phyloP scores from a whole-genome alignment of 1,140 invertebrate genomes.

The Matsumurasca onukii region DNA sequence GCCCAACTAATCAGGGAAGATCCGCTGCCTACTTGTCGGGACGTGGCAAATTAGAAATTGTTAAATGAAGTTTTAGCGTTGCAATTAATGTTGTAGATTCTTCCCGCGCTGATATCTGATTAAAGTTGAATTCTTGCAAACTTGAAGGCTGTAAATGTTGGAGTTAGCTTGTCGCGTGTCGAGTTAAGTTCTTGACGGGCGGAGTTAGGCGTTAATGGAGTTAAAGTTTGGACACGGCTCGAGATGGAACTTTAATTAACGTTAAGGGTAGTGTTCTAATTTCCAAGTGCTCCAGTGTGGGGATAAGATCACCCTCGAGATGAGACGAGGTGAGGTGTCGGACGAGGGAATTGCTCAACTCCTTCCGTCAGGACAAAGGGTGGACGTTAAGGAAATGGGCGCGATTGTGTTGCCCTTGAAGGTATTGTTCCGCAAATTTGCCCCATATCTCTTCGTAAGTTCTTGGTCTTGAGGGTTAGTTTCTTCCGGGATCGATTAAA shows the following conservation, averaged over 20 bases:
- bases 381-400: background rate
- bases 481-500: too few species aligned
- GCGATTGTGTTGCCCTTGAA: background rate
- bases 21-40: too few species aligned
- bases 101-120: background rate
- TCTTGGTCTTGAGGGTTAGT: too few species aligned
- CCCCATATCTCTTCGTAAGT: background rate
- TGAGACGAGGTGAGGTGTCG: too few species aligned
- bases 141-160: background rate
- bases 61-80: conserved; percentile 15
- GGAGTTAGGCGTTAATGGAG: conserved; percentile 10
- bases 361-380: background rate
- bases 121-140: background rate
- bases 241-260: conserved; percentile 1
- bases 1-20: too few species aligned
- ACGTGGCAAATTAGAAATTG: conserved; percentile 12
- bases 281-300: conserved; percentile 1
- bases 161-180: conserved; percentile 10
- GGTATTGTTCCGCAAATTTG: conserved; percentile 1
- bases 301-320: background rate
- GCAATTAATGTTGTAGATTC: conserved; percentile 13
- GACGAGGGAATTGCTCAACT: conserved; percentile 18
- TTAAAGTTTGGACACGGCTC: conserved; percentile 3
- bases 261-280: conserved; percentile 1
- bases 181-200: background rate